Evolutionary conservation across 2,888 invertebrate genomes (phyloP), one percentile per base, ranked within the genome.

Genomic region (Perizoma affinitatum): DNA sequence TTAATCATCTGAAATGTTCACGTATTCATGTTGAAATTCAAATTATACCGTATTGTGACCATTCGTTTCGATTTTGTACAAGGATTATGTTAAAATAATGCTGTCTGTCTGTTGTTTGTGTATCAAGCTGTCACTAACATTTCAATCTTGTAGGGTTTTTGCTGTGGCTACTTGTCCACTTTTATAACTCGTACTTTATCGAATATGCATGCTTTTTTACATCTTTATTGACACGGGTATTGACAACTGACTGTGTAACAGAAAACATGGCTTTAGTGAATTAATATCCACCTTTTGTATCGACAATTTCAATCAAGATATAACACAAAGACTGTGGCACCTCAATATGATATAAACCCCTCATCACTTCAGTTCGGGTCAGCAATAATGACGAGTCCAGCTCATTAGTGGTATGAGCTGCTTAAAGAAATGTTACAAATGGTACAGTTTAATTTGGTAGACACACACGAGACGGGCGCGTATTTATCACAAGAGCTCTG

Each of bases 21-120:
- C 81, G 77, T 80, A 84, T 82, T 82, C 84, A 72, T 83, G 84
- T 90, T 90, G 86, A 88, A 90, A 89, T 91, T 91, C 88, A 90
- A 87, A 88, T 88, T 75, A 72, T 76, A 73, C 76, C 79, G 83
- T 88, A 87, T 88, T 87, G 86, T 87, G 82, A 85, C 84, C 85
- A 87, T 89, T 86, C 85, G 85, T 87, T 87, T 87, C 83, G 77
- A 85, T 66, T 63, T 85, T 84, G 74, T 82, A 88, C 90, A 90
- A 88, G 87, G 89, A 89, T 88, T 91, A 91, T 91, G 91, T 80
- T 90, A 91, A 90, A 89, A 89, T 87, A 88, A 88, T 88, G 73
- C 90, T 84, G 87, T 85, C 86, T 79, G 85, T 84, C 86, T 80
- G 84, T 85, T 89, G 88, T 88, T 88, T 88, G 90, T 90, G 91